Percentiles rank a stretch among this genome's conserved stretches.
Conservation (phyloP, 2,888 invertebrate genomes). For the Polia nebulosa region DNA sequence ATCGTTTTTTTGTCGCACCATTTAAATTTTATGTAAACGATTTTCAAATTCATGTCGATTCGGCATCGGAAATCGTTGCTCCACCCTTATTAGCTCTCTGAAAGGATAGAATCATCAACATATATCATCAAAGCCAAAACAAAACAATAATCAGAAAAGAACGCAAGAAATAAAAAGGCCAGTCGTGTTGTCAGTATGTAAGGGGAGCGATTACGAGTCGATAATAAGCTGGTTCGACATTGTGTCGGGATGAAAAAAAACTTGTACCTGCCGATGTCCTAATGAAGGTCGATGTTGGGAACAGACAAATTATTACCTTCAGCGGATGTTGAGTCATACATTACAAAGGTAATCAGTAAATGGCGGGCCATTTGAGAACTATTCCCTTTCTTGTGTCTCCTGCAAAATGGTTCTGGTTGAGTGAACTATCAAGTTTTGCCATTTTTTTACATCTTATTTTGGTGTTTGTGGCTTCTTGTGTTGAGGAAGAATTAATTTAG, state of each 20-base stretch:
- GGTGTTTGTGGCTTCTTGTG: not conserved
- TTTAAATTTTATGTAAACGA: not conserved
- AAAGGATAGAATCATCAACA: slow-evolving; percentile 60
- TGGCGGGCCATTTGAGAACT: slow-evolving; percentile 59
- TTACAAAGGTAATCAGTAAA: slow-evolving; percentile 68
- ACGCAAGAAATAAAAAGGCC: slow-evolving; percentile 77
- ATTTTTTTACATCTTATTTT: slow-evolving; percentile 3
- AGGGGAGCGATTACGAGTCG: slow-evolving; percentile 76
- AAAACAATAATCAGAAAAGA: slow-evolving; percentile 65
- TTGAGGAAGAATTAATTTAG: not conserved
- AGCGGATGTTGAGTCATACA: slow-evolving; percentile 70
- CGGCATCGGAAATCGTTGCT: not conserved
- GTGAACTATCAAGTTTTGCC: slow-evolving; percentile 24
- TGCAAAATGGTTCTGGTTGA: slow-evolving; percentile 46
- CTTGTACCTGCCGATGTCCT: slow-evolving; percentile 84
- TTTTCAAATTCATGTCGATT: not conserved
- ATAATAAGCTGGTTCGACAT: slow-evolving; percentile 79
- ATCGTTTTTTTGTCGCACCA: not conserved
- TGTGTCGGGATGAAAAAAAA: slow-evolving; percentile 78
- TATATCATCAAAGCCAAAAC: slow-evolving; percentile 63
- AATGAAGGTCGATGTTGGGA: slow-evolving; percentile 81
- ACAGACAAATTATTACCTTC: slow-evolving; percentile 76
- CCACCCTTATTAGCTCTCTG: not conserved
- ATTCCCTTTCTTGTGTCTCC: slow-evolving; percentile 43
- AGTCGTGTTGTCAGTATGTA: slow-evolving; percentile 70